A percentile compares a stretch with the other conserved stretches of the same genome.
Evolutionary conservation across 1,140 invertebrate species (phyloP).

Genomic region (Bombus pyrosoma): DNA sequence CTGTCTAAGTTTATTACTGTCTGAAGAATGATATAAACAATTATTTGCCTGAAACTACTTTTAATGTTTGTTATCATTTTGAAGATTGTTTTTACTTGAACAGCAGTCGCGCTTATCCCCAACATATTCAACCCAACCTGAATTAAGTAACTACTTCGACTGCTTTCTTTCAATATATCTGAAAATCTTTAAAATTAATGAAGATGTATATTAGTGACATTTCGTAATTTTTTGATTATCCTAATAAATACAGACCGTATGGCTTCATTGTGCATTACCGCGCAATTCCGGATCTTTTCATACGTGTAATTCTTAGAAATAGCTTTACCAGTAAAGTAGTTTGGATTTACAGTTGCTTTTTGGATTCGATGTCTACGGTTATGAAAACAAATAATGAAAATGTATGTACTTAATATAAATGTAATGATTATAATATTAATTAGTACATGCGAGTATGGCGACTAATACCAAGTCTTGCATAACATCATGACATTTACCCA

Average conservation of each 20-base stretch:
- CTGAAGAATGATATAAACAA: neutral
- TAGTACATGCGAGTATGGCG: accelerated
- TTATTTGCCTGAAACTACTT: too few species aligned
- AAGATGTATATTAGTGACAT: neutral
- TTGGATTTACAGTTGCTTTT: accelerated
- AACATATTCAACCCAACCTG: neutral
- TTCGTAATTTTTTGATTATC: neutral
- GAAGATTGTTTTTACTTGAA: neutral
- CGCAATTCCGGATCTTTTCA: neutral
- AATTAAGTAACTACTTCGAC: conserved; percentile 1
- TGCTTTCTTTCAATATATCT: neutral
- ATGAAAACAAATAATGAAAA: neutral
- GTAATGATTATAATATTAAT: too few species aligned
- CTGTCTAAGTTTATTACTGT: neutral
- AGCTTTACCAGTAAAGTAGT: accelerated
- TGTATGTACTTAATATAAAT: accelerated
- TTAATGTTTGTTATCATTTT: too few species aligned
- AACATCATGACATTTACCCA: neutral
- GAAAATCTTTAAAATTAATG: neutral
- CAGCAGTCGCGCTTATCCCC: neutral
- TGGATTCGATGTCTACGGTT: neutral
- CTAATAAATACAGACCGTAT: neutral
- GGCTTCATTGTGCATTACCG: neutral
- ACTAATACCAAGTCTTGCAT: accelerated
- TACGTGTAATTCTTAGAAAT: neutral